Evolutionary conservation across 2,888 invertebrate species (phyloP), one percentile per base, ranked within the genome.

Genomic region (Sclerodermus sp.): DNA sequence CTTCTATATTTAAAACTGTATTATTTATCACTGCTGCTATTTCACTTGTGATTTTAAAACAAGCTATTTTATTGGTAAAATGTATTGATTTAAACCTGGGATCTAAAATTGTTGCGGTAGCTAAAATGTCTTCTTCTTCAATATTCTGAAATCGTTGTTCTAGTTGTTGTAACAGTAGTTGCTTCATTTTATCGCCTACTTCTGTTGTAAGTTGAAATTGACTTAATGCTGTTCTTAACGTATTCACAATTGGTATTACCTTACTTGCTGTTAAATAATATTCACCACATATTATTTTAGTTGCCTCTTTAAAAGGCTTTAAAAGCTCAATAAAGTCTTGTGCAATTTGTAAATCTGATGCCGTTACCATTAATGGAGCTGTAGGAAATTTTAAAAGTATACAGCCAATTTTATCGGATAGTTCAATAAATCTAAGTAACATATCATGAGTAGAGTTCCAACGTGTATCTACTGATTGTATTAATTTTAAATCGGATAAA

Each of bases 241-340:
- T 55, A 49, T 47, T 50, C 15, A 48, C 44, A 49, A 53, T 34
- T 42, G 64, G 45, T 41, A 53, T 41, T 17, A 57, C 34, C 50
- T 53, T 42, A 58, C 62, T 51, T 46, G 57, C 47, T 45, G 61
- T 53, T 40, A 51, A 37, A 56, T 66, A 53, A 5, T 55, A 54
- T 53, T 69, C 53, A 8, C 68, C 67, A 52, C 62, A 58, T 12
- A 67, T 39, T 8, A 51, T 42, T 41, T 56, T 56, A 6, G 67
- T 67, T n/a, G 62, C 60, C 3, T 53, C 41, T 51, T 62, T 58
- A 40, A 71, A 64, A 6, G 62, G 65, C 40, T 56, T 36, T 18
- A 70, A 51, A 32, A 67, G 49, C 37, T 45, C 12, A 5, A 47
- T 39, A 12, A 67, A 18, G 36, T 68, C 62, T 55, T 55, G 58